Conservation (phyloP, 2,888 invertebrate species). For the Allygus modestus region DNA sequence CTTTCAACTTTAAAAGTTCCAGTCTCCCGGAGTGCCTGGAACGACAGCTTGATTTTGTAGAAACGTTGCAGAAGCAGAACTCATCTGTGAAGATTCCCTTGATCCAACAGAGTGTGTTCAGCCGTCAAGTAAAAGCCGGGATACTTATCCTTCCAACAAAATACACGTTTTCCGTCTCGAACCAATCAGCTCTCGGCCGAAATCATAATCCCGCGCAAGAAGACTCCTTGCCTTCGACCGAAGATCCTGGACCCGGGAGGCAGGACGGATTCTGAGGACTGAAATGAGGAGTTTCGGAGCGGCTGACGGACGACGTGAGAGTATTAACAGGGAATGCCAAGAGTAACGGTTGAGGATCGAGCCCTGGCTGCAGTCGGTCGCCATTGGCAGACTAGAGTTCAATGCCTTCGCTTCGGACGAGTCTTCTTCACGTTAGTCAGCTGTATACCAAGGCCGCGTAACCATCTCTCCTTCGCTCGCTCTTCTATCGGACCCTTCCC, state of each 20-base stretch:
- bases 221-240: neutral
- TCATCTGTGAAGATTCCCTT: too few relatives aligned
- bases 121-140: too few relatives aligned
- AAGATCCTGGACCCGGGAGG: neutral
- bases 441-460: constrained; percentile 3
- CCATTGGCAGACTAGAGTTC: constrained; percentile 57
- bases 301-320: constrained; percentile 42
- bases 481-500: neutral
- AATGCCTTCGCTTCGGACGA: constrained; percentile 39
- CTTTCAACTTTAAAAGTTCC: too few relatives aligned
- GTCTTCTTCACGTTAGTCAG: constrained; percentile 36
- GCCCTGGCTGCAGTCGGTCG: constrained; percentile 19
- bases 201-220: too few relatives aligned
- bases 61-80: too few relatives aligned
- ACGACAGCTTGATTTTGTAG: too few relatives aligned
- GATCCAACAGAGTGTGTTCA: too few relatives aligned
- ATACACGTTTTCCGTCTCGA: too few relatives aligned
- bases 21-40: too few relatives aligned
- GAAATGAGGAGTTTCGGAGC: neutral
- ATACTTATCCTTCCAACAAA: too few relatives aligned
- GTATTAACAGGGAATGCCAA: constrained; percentile 56
- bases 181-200: too few relatives aligned
- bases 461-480: neutral
- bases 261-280: neutral
- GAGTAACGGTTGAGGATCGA: constrained; percentile 39